Evolutionary conservation across 1,140 invertebrate species (phyloP), one percentile per base, ranked within the genome.

Genomic region (Heliconius eleuchia): DNA sequence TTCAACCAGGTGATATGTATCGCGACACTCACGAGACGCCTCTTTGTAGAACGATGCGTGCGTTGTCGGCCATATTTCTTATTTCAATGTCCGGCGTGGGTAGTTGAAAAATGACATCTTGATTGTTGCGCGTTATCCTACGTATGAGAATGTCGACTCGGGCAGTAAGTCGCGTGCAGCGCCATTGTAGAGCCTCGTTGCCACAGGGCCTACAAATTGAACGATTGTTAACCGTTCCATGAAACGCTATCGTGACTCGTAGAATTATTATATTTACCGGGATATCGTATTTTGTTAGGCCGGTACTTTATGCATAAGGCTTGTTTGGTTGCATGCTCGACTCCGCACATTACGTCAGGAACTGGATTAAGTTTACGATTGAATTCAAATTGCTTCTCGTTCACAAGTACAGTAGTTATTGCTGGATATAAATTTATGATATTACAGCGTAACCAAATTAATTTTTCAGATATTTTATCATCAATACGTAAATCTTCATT

Each of bases 61-160:
- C 86, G 88, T 88, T 92, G 91, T 91, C 89, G 89, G 88, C 92
- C 89, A 92, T 94, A 94, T 90, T 92, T 94, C 91, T 93, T 85
- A 83, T 83, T 83, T 82, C 87, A 84, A 83, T 87, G 90, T 89
- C 86, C 87, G 77, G 90, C 88, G 92, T 94, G 92, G 92, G 92
- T 92, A 93, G 92, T 93, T 93, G 91, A 94, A 93, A 94, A 92
- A 94, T 94, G 92, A 94, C 92, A 94, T 94, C 92, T 94, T 93
- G 92, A 92, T 94, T 94, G 92, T 94, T 93, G 87, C 88, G 88
- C 91, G 92, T 92, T 93, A 93, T 94, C 88, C 91, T 89, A 91
- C 87, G 91, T 89, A 92, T 90, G 91, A 92, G 89, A 92, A 92
- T 89, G 88, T 90, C 85, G 87, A 84, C 83, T 83, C 83, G 80